Conservation (phyloP, 2,797 vertebrate species). For the Falco peregrinus region DNA sequence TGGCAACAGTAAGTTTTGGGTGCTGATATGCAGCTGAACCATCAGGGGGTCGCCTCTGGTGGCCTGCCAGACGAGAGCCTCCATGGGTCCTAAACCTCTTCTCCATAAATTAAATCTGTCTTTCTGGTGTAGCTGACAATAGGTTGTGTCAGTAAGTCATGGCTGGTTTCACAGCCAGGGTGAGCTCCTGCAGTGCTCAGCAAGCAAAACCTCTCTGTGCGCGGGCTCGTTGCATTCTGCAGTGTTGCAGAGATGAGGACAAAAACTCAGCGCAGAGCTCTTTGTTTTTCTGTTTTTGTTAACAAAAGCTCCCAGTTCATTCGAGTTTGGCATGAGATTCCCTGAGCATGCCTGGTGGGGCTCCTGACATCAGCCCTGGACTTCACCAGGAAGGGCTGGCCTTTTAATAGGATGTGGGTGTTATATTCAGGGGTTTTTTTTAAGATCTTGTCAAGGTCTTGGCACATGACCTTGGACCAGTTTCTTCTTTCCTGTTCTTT, state of each 20-base stretch:
- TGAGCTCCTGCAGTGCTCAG: neutral
- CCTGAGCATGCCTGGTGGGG: neutral
- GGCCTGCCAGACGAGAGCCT: neutral
- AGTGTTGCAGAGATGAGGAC: neutral
- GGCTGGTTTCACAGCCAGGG: neutral
- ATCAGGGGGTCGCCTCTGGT: rapidly evolving
- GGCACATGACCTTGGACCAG: neutral
- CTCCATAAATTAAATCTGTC: neutral
- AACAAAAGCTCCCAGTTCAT: neutral
- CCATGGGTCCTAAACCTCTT: neutral
- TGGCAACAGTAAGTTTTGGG: neutral
- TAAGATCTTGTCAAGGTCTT: neutral
- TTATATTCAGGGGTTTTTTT: neutral
- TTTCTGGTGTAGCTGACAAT: neutral
- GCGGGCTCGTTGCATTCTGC: no score
- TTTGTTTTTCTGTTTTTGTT: no score
- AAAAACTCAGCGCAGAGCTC: neutral
- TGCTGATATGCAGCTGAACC: neutral
- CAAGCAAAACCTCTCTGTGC: no score
- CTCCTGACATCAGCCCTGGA: no score
- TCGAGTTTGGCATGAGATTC: neutral
- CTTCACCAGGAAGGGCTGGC: neutral
- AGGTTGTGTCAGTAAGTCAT: rapidly evolving
- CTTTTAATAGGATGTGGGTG: neutral
- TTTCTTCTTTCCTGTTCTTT: neutral